Evolutionary conservation across 1,140 invertebrate genomes (phyloP).

Genomic region (Tetranychus urticae): DNA sequence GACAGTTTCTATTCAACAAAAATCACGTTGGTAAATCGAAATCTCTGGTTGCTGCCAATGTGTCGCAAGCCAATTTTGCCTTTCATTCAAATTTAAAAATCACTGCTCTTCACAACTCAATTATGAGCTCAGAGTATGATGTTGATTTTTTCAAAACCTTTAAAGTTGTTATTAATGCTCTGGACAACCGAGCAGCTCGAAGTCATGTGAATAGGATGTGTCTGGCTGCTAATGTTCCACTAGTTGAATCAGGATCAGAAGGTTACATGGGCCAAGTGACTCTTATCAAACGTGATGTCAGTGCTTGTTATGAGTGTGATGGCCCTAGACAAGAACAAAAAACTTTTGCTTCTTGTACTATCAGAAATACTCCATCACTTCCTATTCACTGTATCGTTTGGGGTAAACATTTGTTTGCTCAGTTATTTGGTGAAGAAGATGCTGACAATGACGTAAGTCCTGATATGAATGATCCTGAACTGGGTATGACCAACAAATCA

Average conservation of each 20-base stretch:
- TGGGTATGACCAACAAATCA: slow-evolving; percentile 10
- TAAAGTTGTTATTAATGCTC: slow-evolving; percentile 76
- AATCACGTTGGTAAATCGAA: slow-evolving; percentile 96
- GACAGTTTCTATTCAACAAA: slow-evolving; percentile 92
- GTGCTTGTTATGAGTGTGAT: slow-evolving; percentile 91
- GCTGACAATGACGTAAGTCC: slow-evolving; percentile 94
- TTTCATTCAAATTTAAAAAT: not conserved
- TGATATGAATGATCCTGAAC: slow-evolving; percentile 78
- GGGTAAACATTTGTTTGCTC: slow-evolving; percentile 84
- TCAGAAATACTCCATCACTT: slow-evolving; percentile 96
- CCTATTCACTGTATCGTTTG: slow-evolving; percentile 98
- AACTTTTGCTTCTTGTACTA: slow-evolving; percentile 90
- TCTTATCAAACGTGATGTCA: slow-evolving; percentile 33
- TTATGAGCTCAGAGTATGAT: slow-evolving; percentile 53
- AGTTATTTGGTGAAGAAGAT: slow-evolving; percentile 88
- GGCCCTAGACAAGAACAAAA: slow-evolving; percentile 62
- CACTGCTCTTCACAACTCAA: slow-evolving; percentile 7
- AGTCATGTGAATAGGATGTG: slow-evolving; percentile 99
- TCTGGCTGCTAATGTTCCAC: slow-evolving; percentile 66
- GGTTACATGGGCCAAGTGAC: slow-evolving; percentile 78
- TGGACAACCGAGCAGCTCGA: slow-evolving; percentile 85
- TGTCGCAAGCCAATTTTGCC: slow-evolving; percentile 2
- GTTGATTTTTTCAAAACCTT: slow-evolving; percentile 80
- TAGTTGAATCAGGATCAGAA: slow-evolving; percentile 89
- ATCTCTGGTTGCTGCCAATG: slow-evolving; percentile 31